phyloP scores from a whole-genome alignment of 2,888 invertebrate species.

The Oscheius myriophilus region DNA sequence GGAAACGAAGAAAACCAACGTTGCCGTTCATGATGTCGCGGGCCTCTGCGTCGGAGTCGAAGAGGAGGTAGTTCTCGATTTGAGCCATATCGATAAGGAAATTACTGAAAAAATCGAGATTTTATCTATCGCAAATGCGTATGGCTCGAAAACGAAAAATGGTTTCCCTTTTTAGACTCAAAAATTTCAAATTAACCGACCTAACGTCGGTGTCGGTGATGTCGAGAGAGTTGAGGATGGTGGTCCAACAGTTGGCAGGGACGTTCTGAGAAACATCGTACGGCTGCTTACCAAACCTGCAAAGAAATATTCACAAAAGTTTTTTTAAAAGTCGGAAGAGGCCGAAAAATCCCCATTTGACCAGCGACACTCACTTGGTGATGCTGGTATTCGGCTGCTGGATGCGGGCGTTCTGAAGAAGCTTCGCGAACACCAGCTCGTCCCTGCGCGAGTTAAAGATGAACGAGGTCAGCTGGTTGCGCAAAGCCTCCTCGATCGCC shows the following conservation, averaged over 20 bases:
- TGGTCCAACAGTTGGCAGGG: background rate
- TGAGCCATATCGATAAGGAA: constrained; percentile 46
- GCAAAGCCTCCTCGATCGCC: constrained; percentile 50
- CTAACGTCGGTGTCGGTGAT: constrained; percentile 2
- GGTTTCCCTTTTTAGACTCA: too few relatives aligned
- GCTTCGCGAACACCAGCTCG: constrained; percentile 23
- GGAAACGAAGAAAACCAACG: constrained; percentile 31
- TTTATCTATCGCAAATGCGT: too few relatives aligned
- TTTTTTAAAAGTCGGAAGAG: too few relatives aligned
- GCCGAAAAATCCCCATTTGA: background rate
- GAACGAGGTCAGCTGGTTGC: constrained; percentile 30
- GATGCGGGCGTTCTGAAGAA: constrained; percentile 8
- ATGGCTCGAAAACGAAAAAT: too few relatives aligned
- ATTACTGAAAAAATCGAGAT: constrained; percentile 54
- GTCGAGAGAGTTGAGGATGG: constrained; percentile 1
- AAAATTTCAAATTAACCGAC: too few relatives aligned
- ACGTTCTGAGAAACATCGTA: background rate
- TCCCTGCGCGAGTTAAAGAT: constrained; percentile 34
- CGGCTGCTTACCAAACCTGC: constrained; percentile 7
- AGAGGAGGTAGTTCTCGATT: constrained; percentile 53
- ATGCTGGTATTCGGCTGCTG: constrained; percentile 33
- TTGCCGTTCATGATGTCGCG: constrained; percentile 53
- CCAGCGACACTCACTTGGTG: constrained; percentile 21
- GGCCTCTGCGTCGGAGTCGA: constrained; percentile 56
- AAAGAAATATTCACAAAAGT: background rate